These are phyloP conservation scores for Anseranas semipalmata DNA, from an alignment of 2,113 vertebrate genomes.

Conservation along the genomic window DNA sequence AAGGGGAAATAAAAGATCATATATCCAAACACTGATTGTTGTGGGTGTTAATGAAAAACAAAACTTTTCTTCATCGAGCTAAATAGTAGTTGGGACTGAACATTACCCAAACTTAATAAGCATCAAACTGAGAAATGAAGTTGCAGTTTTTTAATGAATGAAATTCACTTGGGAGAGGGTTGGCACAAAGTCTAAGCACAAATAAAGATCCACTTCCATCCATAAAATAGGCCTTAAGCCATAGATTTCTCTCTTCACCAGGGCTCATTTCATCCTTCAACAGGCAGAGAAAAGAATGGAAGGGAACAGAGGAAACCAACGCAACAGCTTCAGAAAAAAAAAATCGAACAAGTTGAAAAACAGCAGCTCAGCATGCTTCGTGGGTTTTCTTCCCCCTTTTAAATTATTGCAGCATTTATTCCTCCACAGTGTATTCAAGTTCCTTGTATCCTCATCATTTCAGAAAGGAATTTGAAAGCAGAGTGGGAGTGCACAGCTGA, in stretches of 20 bases:
- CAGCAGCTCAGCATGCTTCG: background rate
- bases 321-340: background rate
- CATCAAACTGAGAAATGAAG: background rate
- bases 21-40: background rate
- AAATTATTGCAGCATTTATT: slow-evolving; percentile 39
- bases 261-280: background rate
- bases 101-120: background rate
- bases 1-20: slow-evolving; percentile 14
- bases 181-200: background rate
- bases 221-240: background rate
- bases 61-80: slow-evolving; percentile 2
- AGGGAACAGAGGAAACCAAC: background rate
- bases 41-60: background rate
- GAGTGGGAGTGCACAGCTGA: slow-evolving; percentile 24
- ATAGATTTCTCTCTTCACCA: background rate
- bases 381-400: slow-evolving; percentile 38
- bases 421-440: slow-evolving; percentile 18
- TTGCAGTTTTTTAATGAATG: background rate
- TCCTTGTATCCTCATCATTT: slow-evolving; percentile 19
- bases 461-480: slow-evolving; percentile 32
- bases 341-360: slow-evolving; percentile 7
- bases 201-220: background rate
- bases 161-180: background rate
- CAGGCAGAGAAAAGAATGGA: background rate
- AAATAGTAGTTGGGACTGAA: background rate